Conservation (phyloP, 2,888 invertebrate genomes). For the Aspidapion aeneum region DNA sequence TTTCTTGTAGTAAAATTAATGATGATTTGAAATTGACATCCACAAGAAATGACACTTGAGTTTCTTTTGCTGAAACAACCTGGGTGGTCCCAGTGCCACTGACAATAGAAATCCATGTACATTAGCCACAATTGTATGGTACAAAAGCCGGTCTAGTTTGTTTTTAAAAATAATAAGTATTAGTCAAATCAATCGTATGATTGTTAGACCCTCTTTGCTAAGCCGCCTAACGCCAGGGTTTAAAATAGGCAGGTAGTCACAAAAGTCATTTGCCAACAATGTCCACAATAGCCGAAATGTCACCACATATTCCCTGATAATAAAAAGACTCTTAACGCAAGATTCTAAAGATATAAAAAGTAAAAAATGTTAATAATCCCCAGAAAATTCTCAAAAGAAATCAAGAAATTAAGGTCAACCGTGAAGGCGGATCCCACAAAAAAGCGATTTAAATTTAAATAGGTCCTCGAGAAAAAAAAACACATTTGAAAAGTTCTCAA, state of each 20-base stretch:
- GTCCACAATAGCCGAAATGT: background rate
- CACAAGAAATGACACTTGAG: background rate
- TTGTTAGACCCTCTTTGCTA: constrained; percentile 19
- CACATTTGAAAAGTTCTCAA: constrained; percentile 16
- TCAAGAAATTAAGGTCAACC: background rate
- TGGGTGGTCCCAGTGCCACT: background rate
- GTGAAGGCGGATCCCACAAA: background rate
- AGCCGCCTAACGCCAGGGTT: background rate
- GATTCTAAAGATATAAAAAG: background rate
- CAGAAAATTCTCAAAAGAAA: no score
- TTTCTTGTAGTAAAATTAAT: background rate
- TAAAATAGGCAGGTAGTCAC: background rate
- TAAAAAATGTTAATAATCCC: no score
- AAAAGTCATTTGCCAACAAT: background rate
- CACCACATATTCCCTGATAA: background rate
- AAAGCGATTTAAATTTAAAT: constrained; percentile 1
- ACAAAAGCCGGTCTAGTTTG: constrained; percentile 13
- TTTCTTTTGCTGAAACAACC: background rate
- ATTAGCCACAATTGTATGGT: background rate
- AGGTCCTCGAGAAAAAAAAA: constrained; percentile 12
- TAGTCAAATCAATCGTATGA: constrained; percentile 41
- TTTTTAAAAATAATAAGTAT: constrained; percentile 25
- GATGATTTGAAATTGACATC: background rate
- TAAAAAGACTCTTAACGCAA: background rate
- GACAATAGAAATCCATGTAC: background rate